Evolutionary conservation across 2,888 invertebrate species (phyloP).

Genomic region (Stomorhina lunata): DNA sequence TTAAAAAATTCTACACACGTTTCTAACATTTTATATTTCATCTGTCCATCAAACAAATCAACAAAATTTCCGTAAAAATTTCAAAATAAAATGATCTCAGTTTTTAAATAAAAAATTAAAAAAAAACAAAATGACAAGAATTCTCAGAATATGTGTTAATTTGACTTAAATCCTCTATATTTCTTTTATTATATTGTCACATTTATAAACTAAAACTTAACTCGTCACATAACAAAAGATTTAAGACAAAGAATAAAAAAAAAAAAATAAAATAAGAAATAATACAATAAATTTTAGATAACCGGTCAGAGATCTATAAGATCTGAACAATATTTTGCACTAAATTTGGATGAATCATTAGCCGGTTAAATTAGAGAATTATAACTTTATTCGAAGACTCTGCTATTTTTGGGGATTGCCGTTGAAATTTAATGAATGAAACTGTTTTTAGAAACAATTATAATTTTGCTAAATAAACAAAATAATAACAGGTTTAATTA

Average conservation of each 20-base stretch:
- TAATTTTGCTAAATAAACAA: too few species aligned
- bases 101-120: background rate
- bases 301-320: conserved; percentile 9
- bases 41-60: background rate
- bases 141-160: background rate
- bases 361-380: background rate
- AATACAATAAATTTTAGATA: background rate
- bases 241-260: background rate
- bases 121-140: too few species aligned
- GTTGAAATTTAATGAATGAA: background rate
- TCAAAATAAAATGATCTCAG: conserved; percentile 12
- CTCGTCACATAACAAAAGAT: background rate
- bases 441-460: background rate
- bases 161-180: background rate
- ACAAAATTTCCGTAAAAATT: background rate
- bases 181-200: too few species aligned
- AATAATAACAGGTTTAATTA: too few species aligned
- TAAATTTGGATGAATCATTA: conserved; percentile 30
- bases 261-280: background rate
- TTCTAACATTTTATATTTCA: too few species aligned
- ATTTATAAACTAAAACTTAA: conserved; percentile 1
- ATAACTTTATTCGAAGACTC: background rate
- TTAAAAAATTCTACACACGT: too few species aligned
- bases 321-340: background rate
- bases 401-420: background rate